Conservation (phyloP, 2,113 vertebrate species). For the Acrocephalus kingi region DNA sequence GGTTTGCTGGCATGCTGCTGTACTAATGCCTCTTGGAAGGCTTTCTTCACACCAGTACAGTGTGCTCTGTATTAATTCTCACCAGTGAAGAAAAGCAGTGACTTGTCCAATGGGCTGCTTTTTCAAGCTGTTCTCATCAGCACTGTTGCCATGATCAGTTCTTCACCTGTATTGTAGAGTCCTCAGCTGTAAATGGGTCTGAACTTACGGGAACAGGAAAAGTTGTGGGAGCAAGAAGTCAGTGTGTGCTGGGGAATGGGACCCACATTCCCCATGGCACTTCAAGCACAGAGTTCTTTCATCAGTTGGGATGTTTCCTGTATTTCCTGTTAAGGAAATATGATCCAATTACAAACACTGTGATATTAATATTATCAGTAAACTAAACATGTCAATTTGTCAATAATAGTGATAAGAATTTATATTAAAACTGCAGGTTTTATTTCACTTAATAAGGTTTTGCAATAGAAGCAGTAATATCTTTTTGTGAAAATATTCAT, state of each 20-base stretch:
- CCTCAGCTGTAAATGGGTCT: background rate
- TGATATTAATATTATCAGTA: background rate
- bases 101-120: background rate
- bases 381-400: background rate
- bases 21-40: background rate
- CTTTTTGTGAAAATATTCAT: background rate
- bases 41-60: background rate
- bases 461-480: background rate
- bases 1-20: background rate
- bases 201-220: background rate
- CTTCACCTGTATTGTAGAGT: background rate
- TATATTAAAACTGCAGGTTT: background rate
- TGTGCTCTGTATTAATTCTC: background rate
- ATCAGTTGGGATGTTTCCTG: background rate
- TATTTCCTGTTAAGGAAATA: background rate
- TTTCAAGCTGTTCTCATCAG: background rate
- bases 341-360: background rate
- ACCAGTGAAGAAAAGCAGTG: background rate
- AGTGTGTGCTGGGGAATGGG: background rate
- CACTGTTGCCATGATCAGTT: background rate
- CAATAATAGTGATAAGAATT: background rate
- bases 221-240: background rate
- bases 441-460: constrained; percentile 15
- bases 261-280: background rate
- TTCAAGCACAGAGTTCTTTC: background rate